Conservation (phyloP, 2,888 invertebrate species). For the Diplazon laetatorius region DNA sequence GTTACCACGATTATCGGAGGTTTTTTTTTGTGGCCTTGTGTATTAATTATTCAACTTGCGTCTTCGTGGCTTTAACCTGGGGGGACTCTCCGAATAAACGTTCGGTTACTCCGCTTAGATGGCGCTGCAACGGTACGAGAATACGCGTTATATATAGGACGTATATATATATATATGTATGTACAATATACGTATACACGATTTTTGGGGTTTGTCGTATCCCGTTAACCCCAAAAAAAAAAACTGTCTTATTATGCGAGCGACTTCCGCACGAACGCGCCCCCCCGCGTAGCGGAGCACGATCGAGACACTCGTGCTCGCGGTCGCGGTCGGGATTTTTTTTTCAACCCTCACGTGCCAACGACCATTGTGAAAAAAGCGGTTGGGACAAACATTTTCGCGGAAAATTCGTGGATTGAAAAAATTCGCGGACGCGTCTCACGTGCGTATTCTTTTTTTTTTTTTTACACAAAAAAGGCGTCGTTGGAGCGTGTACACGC, state of each 20-base stretch:
- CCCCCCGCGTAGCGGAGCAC: constrained; percentile 7
- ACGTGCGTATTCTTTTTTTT: constrained; percentile 22
- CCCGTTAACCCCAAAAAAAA: background rate
- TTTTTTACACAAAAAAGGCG: too few species aligned
- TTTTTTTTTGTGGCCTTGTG: too few species aligned
- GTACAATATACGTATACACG: too few species aligned
- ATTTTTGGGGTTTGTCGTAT: too few species aligned
- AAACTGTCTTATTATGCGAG: constrained; percentile 45
- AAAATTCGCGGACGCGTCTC: constrained; percentile 35
- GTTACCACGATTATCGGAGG: too few species aligned
- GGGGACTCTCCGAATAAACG: too few species aligned
- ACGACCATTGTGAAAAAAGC: background rate
- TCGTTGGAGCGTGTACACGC: background rate
- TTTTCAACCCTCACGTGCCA: background rate
- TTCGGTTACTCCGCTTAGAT: too few species aligned
- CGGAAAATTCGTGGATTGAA: constrained; percentile 23
- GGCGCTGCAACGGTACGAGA: too few species aligned
- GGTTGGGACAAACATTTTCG: background rate
- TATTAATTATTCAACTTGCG: too few species aligned
- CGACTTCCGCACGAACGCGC: constrained; percentile 41
- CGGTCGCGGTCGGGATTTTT: constrained; percentile 38
- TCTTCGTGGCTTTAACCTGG: too few species aligned
- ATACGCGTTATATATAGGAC: too few species aligned
- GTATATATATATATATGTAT: too few species aligned
- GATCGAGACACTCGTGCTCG: constrained; percentile 44